A percentile compares a stretch with the other conserved stretches of the same genome.
phyloP scores from a whole-genome alignment of 2,888 invertebrate species.

The Pilophorus perplexus region DNA sequence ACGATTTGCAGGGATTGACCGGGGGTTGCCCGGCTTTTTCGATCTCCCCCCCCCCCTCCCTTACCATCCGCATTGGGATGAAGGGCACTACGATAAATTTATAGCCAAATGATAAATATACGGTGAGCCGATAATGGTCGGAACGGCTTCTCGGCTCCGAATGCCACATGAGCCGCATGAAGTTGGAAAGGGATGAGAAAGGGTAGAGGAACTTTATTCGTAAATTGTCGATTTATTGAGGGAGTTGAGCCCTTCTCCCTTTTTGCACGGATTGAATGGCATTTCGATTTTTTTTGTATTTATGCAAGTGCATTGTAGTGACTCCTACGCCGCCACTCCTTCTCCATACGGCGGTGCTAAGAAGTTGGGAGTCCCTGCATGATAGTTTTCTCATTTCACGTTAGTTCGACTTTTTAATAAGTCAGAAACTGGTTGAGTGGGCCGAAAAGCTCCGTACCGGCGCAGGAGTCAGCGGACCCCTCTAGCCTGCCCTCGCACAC shows the following conservation, averaged over 20 bases:
- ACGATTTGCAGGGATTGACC: conserved; percentile 39
- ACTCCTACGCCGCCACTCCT: no score
- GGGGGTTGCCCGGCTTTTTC: background rate
- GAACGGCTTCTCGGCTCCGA: background rate
- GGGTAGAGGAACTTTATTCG: conserved; percentile 18
- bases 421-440: no score
- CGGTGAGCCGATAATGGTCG: conserved; percentile 28
- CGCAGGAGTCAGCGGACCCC: no score
- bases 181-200: background rate
- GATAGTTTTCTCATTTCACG: no score
- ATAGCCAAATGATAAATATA: conserved; percentile 34
- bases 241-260: background rate
- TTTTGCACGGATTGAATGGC: conserved; percentile 2
- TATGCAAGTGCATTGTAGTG: no score
- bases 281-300: conserved; percentile 7
- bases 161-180: background rate
- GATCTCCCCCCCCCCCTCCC: background rate
- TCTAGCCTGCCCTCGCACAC: no score
- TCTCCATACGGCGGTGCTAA: no score
- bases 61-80: background rate
- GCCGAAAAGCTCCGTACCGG: no score
- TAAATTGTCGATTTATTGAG: conserved; percentile 27
- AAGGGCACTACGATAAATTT: conserved; percentile 30
- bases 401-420: no score
- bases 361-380: no score